These are phyloP conservation scores for Hipposideros larvatus DNA, from an alignment of 2,797 vertebrate species.

Conservation along the genomic window DNA sequence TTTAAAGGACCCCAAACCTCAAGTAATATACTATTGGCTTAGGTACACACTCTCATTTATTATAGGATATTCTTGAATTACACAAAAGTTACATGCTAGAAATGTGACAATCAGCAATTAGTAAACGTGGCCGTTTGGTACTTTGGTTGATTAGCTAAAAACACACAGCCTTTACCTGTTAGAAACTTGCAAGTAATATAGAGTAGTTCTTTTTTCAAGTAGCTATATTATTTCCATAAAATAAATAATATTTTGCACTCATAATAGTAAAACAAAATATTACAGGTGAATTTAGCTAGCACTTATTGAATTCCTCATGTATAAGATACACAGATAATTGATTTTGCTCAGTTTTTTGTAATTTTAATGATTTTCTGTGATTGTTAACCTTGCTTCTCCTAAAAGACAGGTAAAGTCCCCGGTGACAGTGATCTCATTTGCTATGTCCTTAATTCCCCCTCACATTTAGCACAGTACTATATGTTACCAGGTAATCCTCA, in stretches of 20 bases:
- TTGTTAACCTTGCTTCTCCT: background rate
- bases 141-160: slow-evolving; percentile 6
- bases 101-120: background rate
- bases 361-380: background rate
- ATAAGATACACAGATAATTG: background rate
- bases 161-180: background rate
- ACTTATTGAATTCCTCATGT: background rate
- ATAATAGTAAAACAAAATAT: slow-evolving; percentile 23
- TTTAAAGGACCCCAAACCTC: slow-evolving; percentile 43
- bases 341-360: background rate
- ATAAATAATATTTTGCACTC: slow-evolving; percentile 16
- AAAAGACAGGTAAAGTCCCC: background rate
- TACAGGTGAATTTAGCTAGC: background rate
- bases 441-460: background rate
- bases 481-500: background rate
- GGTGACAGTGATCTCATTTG: background rate
- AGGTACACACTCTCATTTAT: slow-evolving; percentile 8
- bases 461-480: slow-evolving; percentile 17
- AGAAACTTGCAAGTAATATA: background rate
- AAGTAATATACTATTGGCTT: slow-evolving; percentile 40
- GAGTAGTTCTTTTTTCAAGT: background rate
- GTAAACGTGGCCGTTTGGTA: background rate
- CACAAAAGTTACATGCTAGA: background rate
- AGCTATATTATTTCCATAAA: background rate
- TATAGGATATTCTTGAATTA: slow-evolving; percentile 44